Evolutionary conservation across 1,140 invertebrate genomes (phyloP).

Genomic region (Drosophila varians): DNA sequence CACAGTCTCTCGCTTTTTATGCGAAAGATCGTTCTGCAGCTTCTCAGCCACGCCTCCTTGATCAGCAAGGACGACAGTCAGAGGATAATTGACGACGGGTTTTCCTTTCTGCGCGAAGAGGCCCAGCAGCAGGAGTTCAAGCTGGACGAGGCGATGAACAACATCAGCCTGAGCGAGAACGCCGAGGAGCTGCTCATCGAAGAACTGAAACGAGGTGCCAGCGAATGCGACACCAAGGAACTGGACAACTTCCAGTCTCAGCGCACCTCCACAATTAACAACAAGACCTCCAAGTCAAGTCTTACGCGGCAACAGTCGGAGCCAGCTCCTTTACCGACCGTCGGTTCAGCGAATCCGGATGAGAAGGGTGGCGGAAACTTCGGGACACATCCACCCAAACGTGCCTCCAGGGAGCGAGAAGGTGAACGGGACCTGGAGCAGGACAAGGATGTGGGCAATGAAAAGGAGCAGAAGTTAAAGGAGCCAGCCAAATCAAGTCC

Average conservation of each 20-base stretch:
- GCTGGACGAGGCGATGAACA: slow-evolving; percentile 78
- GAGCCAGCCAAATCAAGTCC: slow-evolving; percentile 67
- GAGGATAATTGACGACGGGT: slow-evolving; percentile 75
- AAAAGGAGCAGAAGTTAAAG: slow-evolving; percentile 59
- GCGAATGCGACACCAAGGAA: slow-evolving; percentile 58
- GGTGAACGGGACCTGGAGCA: slow-evolving; percentile 33
- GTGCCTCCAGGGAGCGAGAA: slow-evolving; percentile 47
- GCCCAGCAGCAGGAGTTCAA: slow-evolving; percentile 78
- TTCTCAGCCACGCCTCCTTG: slow-evolving; percentile 87
- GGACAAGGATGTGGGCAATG: slow-evolving; percentile 74
- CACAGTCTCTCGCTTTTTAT: slow-evolving; percentile 93
- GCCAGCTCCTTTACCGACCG: slow-evolving; percentile 50
- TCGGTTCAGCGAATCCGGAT: slow-evolving; percentile 4
- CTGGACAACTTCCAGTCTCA: slow-evolving; percentile 62
- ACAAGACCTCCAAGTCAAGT: slow-evolving; percentile 39
- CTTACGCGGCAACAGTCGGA: slow-evolving; percentile 78
- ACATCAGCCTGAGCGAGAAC: slow-evolving; percentile 75
- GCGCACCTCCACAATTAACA: slow-evolving; percentile 70
- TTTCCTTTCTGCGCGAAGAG: slow-evolving; percentile 75
- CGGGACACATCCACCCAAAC: slow-evolving; percentile 77
- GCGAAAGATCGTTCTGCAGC: slow-evolving; percentile 91
- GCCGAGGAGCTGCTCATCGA: slow-evolving; percentile 79
- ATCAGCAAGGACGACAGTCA: slow-evolving; percentile 75
- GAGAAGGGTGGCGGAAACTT: slow-evolving; percentile 52
- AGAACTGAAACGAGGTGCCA: slow-evolving; percentile 69